Percentiles rank a stretch among this genome's conserved stretches.
Evolutionary conservation across 1,140 invertebrate species (phyloP).

Genomic region (Conus betulinus): DNA sequence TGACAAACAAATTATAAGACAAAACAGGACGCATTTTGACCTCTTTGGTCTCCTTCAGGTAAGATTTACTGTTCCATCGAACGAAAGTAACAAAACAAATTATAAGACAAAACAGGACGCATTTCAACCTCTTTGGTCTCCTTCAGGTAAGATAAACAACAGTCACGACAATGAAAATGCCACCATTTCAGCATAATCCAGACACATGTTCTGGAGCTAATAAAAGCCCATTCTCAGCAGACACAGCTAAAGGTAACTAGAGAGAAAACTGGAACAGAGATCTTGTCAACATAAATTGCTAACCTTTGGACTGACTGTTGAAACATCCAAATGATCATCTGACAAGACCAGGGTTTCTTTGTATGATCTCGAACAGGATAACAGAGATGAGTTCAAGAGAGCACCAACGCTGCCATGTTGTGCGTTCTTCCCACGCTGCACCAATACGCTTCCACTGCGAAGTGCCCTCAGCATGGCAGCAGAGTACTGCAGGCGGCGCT

Average conservation of each 20-base stretch:
- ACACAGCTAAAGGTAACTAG: neutral
- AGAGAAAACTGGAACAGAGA: neutral
- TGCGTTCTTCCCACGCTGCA: slow-evolving; percentile 21
- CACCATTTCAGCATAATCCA: no score
- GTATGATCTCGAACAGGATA: slow-evolving; percentile 1
- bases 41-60: no score
- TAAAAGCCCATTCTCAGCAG: no score
- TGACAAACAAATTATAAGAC: no score
- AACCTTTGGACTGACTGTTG: slow-evolving; percentile 20
- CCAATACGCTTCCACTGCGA: slow-evolving; percentile 17
- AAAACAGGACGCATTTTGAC: no score
- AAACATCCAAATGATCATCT: slow-evolving; percentile 21
- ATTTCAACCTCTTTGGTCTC: no score
- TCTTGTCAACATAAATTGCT: neutral
- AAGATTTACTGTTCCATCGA: no score
- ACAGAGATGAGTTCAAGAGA: slow-evolving; percentile 10
- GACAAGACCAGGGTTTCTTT: slow-evolving; percentile 13
- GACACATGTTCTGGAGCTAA: no score
- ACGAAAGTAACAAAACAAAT: no score
- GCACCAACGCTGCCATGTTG: slow-evolving; percentile 8
- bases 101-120: no score
- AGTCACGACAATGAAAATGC: no score
- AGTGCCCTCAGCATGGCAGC: slow-evolving; percentile 15
- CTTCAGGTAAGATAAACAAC: no score
- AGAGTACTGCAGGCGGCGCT: neutral